phyloP scores from a whole-genome alignment of 1,140 invertebrate genomes.

The Laodelphax striatellus region DNA sequence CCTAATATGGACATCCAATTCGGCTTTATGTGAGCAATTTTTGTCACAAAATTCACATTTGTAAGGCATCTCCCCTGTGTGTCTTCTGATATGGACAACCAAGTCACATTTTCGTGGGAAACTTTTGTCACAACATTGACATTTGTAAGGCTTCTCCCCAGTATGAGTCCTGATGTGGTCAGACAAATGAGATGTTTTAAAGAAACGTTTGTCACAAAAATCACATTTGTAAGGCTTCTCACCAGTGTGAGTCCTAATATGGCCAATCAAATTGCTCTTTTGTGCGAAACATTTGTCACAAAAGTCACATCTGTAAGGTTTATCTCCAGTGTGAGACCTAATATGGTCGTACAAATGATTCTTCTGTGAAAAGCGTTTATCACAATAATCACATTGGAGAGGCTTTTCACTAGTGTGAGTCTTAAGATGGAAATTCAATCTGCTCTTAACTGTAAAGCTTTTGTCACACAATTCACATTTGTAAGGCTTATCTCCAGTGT shows the following conservation, averaged over 20 bases:
- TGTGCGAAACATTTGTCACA: conserved; percentile 43
- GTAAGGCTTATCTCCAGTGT: conserved; percentile 48
- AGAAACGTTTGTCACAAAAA: conserved; percentile 45
- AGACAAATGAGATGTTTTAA: too few relatives aligned
- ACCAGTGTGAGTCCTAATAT: conserved; percentile 28
- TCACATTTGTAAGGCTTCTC: conserved; percentile 47
- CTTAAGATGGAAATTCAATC: too few relatives aligned
- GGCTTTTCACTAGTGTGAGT: too few relatives aligned
- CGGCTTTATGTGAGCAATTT: too few relatives aligned
- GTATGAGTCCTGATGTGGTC: conserved; percentile 45
- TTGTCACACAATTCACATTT: too few relatives aligned
- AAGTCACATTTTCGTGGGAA: conserved; percentile 32
- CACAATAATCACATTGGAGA: too few relatives aligned
- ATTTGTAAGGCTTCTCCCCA: conserved; percentile 45
- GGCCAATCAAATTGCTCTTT: conserved; percentile 22
- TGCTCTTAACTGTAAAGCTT: too few relatives aligned
- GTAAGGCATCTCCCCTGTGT: conserved; percentile 46
- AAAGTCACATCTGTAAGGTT: conserved; percentile 47
- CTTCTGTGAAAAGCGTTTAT: too few relatives aligned
- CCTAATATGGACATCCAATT: too few relatives aligned
- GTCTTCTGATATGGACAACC: conserved; percentile 30
- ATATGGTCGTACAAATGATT: too few relatives aligned
- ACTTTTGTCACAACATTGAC: conserved; percentile 48
- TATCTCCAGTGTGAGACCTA: conserved; percentile 31
- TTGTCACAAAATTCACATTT: too few relatives aligned